Evolutionary conservation across 2,797 vertebrate genomes (phyloP).

Genomic region (Poeciliopsis paucimaculata): DNA sequence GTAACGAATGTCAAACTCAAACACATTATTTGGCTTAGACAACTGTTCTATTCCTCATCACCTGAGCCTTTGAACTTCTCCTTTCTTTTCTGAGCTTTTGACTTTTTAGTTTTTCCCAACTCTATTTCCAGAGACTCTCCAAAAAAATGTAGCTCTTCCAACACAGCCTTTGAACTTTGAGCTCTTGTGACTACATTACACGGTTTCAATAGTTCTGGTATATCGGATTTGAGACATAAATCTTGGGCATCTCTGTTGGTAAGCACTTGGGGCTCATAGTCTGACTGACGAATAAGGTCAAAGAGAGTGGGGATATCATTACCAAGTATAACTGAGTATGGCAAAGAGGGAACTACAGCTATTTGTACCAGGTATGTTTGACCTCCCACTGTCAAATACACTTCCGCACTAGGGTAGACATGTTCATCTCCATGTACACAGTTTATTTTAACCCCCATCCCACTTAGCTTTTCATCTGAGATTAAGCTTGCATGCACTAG

Average conservation of each 20-base stretch:
- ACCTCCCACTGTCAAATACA: constrained; percentile 20
- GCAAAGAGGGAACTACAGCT: constrained; percentile 2
- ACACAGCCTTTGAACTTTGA: not conserved
- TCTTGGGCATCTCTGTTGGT: not conserved
- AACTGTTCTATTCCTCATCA: too few species aligned
- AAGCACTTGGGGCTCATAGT: not conserved
- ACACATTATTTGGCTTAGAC: too few species aligned
- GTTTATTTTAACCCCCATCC: not conserved
- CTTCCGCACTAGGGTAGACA: too few species aligned
- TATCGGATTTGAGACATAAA: not conserved
- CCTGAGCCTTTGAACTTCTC: too few species aligned
- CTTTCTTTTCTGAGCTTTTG: too few species aligned
- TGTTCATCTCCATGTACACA: constrained; percentile 22
- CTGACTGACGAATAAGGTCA: constrained; percentile 9
- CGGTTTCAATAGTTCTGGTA: not conserved
- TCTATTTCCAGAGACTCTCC: not conserved
- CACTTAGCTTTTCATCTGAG: not conserved
- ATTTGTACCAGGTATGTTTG: constrained; percentile 18
- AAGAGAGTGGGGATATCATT: too few species aligned
- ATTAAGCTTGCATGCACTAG: not conserved
- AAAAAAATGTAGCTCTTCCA: constrained; percentile 10
- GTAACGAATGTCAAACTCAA: too few species aligned
- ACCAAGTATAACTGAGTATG: too few species aligned
- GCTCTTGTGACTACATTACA: constrained; percentile 14
- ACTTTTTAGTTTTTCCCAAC: too few species aligned